These are phyloP conservation scores for Apodemus sylvaticus DNA, from an alignment of 2,113 vertebrate genomes.

Conservation along the genomic window DNA sequence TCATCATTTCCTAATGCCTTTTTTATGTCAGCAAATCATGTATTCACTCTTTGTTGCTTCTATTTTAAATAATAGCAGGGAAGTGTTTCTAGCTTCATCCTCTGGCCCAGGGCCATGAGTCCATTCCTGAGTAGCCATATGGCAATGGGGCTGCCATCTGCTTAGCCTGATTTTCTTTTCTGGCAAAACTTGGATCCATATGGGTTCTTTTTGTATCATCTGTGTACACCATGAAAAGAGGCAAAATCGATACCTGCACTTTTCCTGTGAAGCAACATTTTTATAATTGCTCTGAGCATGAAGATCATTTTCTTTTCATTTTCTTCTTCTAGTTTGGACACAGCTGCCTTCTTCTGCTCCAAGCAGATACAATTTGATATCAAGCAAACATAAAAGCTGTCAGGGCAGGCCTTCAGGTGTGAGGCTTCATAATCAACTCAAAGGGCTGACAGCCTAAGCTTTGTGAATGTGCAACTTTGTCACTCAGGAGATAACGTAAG, in stretches of 20 bases:
- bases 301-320: constrained; percentile 73
- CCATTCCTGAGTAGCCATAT: constrained; percentile 84
- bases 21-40: constrained; percentile 54
- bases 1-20: constrained; percentile 15
- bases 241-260: constrained; percentile 73
- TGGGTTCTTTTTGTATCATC: constrained; percentile 85
- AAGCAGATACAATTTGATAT: constrained; percentile 77
- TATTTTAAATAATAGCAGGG: constrained; percentile 79
- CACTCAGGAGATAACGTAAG: constrained; percentile 85
- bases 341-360: constrained; percentile 77
- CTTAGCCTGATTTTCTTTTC: constrained; percentile 84
- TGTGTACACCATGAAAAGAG: constrained; percentile 79
- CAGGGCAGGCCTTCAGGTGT: constrained; percentile 79
- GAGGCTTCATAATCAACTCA: constrained; percentile 82
- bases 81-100: constrained; percentile 80
- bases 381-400: constrained; percentile 80
- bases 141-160: constrained; percentile 86
- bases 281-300: constrained; percentile 77
- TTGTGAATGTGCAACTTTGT: constrained; percentile 83
- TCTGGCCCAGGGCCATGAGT: constrained; percentile 83
- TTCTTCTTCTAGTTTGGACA: constrained; percentile 73
- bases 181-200: constrained; percentile 86
- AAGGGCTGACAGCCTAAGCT: constrained; percentile 81
- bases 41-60: constrained; percentile 72
- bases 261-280: constrained; percentile 76